Conservation (phyloP, 2,113 vertebrate genomes). For the Toxotes jaculatrix region DNA sequence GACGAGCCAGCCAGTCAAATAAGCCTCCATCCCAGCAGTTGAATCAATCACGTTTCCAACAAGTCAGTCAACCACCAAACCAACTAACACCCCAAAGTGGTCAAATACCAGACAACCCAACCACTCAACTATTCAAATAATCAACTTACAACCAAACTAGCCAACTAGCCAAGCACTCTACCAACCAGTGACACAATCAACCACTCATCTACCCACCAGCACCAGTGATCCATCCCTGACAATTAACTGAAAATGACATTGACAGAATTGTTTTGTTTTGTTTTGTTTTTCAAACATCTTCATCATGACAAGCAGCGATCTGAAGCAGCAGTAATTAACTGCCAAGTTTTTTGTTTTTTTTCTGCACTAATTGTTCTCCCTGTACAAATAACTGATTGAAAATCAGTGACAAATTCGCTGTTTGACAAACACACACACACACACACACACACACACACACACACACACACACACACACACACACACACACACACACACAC, state of each 20-base stretch:
- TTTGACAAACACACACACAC: slow-evolving; percentile 29
- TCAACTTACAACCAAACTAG: not conserved
- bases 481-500: slow-evolving; percentile 25
- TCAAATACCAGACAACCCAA: accelerated
- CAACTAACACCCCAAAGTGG: not conserved
- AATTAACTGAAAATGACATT: slow-evolving; percentile 42
- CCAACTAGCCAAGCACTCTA: not conserved
- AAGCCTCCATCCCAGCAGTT: too few species aligned
- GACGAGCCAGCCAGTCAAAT: not conserved
- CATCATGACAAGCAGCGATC: slow-evolving; percentile 28
- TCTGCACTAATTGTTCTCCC: slow-evolving; percentile 59
- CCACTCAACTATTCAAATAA: not conserved
- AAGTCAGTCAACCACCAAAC: not conserved
- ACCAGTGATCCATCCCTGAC: slow-evolving; percentile 11
- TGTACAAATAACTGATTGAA: slow-evolving; percentile 61
- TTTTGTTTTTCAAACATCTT: slow-evolving; percentile 14
- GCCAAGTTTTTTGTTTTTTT: slow-evolving; percentile 18
- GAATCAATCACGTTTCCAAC: not conserved
- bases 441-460: slow-evolving; percentile 3
- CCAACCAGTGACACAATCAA: not conserved
- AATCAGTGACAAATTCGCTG: slow-evolving; percentile 50
- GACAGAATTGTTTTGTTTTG: slow-evolving; percentile 30
- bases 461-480: slow-evolving; percentile 22
- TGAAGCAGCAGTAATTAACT: slow-evolving; percentile 52
- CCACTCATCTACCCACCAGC: not conserved